Percentiles rank a stretch among this genome's conserved stretches.
These are phyloP conservation scores for Bellardia bayeri DNA, from an alignment of 2,888 invertebrate genomes.

Conservation along the genomic window DNA sequence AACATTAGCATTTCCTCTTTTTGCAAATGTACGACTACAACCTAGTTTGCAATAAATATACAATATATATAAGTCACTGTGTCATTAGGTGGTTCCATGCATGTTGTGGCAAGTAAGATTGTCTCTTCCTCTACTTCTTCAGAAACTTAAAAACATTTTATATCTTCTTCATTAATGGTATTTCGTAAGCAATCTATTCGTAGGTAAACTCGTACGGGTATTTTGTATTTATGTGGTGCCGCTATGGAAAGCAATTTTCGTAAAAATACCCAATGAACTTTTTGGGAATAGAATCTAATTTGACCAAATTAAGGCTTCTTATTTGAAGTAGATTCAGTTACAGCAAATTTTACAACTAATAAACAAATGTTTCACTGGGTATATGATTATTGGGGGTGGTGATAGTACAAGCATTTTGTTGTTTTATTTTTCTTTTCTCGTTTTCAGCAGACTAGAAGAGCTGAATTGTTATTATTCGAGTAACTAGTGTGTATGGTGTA, in stretches of 20 bases:
- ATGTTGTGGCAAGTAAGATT: slow-evolving; percentile 20
- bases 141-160: slow-evolving; percentile 12
- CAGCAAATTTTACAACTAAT: neutral
- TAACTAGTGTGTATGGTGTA: slow-evolving; percentile 40
- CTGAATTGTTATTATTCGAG: slow-evolving; percentile 58
- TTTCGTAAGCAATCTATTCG: slow-evolving; percentile 33
- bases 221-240: slow-evolving; percentile 45
- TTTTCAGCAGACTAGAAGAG: slow-evolving; percentile 12
- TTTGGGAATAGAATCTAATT: neutral
- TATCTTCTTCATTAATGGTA: slow-evolving; percentile 38
- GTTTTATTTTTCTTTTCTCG: slow-evolving; percentile 17
- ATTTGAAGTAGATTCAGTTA: neutral
- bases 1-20: slow-evolving; percentile 52
- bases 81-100: slow-evolving; percentile 57
- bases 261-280: slow-evolving; percentile 35
- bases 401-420: neutral
- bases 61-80: slow-evolving; percentile 60
- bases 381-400: slow-evolving; percentile 31
- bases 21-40: slow-evolving; percentile 39
- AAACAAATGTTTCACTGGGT: slow-evolving; percentile 45
- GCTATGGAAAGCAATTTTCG: slow-evolving; percentile 33
- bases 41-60: slow-evolving; percentile 49
- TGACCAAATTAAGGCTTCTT: neutral
- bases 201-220: slow-evolving; percentile 29
- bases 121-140: neutral